These are phyloP conservation scores for Mylabris phalerata DNA, from an alignment of 1,140 invertebrate genomes.

Conservation along the genomic window DNA sequence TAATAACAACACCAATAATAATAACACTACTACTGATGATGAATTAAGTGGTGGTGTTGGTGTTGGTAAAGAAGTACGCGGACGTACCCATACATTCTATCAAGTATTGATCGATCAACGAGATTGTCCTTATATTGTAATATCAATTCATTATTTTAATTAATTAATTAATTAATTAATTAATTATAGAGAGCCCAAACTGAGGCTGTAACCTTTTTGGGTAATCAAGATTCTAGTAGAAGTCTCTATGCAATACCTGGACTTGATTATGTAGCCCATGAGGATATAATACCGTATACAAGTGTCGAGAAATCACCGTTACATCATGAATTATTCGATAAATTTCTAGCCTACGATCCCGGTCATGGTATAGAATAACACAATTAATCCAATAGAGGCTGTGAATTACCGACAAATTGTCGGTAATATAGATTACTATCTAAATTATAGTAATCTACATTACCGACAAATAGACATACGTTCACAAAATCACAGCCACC, in stretches of 20 bases:
- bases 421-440: no score
- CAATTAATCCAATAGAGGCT: no score
- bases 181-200: slow-evolving; percentile 79
- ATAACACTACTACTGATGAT: slow-evolving; percentile 2
- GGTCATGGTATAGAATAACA: slow-evolving; percentile 56
- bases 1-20: slow-evolving; percentile 31
- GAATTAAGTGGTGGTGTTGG: slow-evolving; percentile 19
- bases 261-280: slow-evolving; percentile 93
- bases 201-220: slow-evolving; percentile 95
- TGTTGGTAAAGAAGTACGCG: slow-evolving; percentile 82
- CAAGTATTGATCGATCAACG: slow-evolving; percentile 94
- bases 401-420: no score
- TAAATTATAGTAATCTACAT: no score
- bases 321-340: slow-evolving; percentile 93
- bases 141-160: neutral
- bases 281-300: slow-evolving; percentile 85
- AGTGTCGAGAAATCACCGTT: slow-evolving; percentile 76
- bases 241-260: slow-evolving; percentile 92
- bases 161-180: neutral
- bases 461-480: no score
- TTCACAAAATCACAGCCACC: no score
- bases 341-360: slow-evolving; percentile 78
- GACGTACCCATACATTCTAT: slow-evolving; percentile 89
- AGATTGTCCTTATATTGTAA: slow-evolving; percentile 91
- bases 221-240: slow-evolving; percentile 89